These are phyloP conservation scores for Sinohyriopsis cumingii DNA, from an alignment of 2,888 invertebrate genomes.

Conservation along the genomic window DNA sequence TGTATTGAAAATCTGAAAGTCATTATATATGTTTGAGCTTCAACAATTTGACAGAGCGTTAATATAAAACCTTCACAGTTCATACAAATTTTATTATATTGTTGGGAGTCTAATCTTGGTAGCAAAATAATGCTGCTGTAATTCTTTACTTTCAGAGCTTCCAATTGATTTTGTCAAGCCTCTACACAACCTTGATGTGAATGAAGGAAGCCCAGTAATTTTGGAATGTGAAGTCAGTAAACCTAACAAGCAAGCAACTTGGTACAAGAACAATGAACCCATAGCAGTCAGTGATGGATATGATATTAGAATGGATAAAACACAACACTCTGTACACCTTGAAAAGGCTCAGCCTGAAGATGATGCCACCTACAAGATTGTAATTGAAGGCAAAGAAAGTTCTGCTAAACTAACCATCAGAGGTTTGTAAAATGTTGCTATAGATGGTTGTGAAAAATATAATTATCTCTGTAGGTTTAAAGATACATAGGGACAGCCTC, in stretches of 20 bases:
- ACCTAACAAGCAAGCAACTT: constrained; percentile 92
- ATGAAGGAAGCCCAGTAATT: constrained; percentile 75
- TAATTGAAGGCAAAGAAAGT: constrained; percentile 49
- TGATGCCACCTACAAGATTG: constrained; percentile 59
- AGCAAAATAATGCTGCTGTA: constrained; percentile 4
- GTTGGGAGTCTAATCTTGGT: background rate
- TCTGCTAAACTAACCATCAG: constrained; percentile 40
- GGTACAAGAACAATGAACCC: constrained; percentile 85
- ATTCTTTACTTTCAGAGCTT: constrained; percentile 42
- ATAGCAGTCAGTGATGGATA: constrained; percentile 87
- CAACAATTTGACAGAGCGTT: too few species aligned
- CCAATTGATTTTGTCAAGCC: constrained; percentile 55
- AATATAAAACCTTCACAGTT: background rate
- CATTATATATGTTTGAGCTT: too few species aligned
- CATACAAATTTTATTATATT: background rate
- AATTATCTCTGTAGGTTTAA: too few species aligned
- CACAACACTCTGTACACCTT: constrained; percentile 56
- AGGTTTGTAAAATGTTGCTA: constrained; percentile 23
- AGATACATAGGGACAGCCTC: too few species aligned
- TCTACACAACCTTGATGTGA: constrained; percentile 48
- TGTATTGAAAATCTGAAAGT: too few species aligned
- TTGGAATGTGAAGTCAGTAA: constrained; percentile 96
- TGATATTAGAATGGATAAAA: constrained; percentile 85
- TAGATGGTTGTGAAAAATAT: too few species aligned
- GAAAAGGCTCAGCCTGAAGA: constrained; percentile 59